These are phyloP conservation scores for Lordiphosa clarofinis DNA, from an alignment of 1,140 invertebrate species.

Conservation along the genomic window DNA sequence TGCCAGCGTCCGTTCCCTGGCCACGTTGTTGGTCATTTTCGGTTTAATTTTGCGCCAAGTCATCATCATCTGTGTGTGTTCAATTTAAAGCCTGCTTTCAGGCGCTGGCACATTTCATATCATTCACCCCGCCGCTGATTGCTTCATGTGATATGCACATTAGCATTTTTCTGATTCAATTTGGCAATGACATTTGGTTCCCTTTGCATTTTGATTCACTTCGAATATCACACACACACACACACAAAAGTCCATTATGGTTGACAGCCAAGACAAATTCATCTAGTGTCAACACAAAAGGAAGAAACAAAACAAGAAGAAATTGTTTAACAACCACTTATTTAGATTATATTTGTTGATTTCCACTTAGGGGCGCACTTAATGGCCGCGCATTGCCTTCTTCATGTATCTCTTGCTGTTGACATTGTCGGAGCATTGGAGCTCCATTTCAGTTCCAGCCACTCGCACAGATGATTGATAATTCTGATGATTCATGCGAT, in stretches of 20 bases:
- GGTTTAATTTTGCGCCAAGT: conserved; percentile 61
- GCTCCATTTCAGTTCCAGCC: conserved; percentile 32
- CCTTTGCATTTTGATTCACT: conserved; percentile 22
- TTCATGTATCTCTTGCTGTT: conserved; percentile 6
- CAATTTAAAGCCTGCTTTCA: conserved; percentile 51
- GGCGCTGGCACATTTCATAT: conserved; percentile 35
- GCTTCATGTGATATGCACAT: conserved; percentile 40
- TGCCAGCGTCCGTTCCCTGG: conserved; percentile 40
- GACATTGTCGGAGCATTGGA: conserved; percentile 15
- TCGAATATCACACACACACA: conserved; percentile 25
- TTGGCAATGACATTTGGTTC: conserved; percentile 44
- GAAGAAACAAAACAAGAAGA: conserved; percentile 23
- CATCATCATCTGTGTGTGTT: conserved; percentile 46
- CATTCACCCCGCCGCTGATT: conserved; percentile 43
- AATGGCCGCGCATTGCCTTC: conserved; percentile 42
- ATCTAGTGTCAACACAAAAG: conserved; percentile 45
- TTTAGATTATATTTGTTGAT: conserved; percentile 77
- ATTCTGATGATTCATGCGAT: conserved; percentile 72
- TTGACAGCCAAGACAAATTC: conserved; percentile 70
- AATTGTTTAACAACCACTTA: conserved; percentile 75
- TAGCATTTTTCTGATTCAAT: conserved; percentile 67
- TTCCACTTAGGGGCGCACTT: conserved; percentile 71
- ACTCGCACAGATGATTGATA: conserved; percentile 70
- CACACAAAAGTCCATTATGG: conserved; percentile 60
- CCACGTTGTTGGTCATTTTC: conserved; percentile 42